Evolutionary conservation across 2,797 vertebrate species (phyloP).

Genomic region (Galagoides demidoff): DNA sequence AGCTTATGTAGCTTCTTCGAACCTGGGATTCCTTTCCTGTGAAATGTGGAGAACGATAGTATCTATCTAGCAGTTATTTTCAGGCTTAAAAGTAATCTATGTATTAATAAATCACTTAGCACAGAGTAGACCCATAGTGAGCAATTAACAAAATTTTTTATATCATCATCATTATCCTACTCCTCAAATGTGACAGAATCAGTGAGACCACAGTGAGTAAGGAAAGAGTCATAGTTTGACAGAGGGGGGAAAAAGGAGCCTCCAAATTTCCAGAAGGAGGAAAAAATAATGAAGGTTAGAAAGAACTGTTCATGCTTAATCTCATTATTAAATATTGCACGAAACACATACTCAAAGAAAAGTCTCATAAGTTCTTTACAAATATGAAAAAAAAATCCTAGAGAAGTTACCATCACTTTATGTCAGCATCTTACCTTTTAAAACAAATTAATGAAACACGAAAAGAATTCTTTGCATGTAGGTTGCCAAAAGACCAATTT

Average conservation of each 20-base stretch:
- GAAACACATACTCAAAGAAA: not conserved
- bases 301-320: not conserved
- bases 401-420: not conserved
- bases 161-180: not conserved
- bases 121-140: not conserved
- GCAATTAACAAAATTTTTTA: not conserved
- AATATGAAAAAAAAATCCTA: constrained; percentile 11
- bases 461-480: constrained; percentile 58
- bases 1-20: not conserved
- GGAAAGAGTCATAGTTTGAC: not conserved
- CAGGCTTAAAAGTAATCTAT: not conserved
- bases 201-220: not conserved
- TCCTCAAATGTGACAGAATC: not conserved
- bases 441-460: constrained; percentile 56
- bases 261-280: not conserved
- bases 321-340: not conserved
- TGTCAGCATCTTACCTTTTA: constrained; percentile 32
- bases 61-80: not conserved
- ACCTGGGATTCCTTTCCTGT: not conserved
- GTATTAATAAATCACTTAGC: not conserved
- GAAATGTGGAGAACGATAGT: not conserved
- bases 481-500: constrained; percentile 63
- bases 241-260: too few relatives aligned
- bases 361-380: not conserved
- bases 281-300: not conserved